phyloP scores from a whole-genome alignment of 2,888 invertebrate genomes.

The Polydrusus tereticollis region DNA sequence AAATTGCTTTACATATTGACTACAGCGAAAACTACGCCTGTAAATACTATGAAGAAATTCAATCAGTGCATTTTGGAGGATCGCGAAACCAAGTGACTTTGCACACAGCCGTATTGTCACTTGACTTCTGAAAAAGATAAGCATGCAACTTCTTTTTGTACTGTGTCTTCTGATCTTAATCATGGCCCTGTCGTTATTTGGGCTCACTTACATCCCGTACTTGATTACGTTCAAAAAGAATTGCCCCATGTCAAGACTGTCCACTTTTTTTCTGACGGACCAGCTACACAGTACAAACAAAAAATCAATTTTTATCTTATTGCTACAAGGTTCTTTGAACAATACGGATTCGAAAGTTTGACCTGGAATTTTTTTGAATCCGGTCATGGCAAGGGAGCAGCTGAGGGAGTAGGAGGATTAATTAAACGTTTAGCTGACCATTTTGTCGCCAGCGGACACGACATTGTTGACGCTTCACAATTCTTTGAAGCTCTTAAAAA shows the following conservation, averaged over 20 bases:
- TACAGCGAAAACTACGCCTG: conserved; percentile 7
- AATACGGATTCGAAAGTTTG: conserved; percentile 5
- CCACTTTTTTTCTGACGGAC: conserved; percentile 18
- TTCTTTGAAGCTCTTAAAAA: neutral
- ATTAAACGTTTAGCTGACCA: conserved; percentile 7
- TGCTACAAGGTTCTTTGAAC: neutral
- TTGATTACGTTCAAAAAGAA: neutral
- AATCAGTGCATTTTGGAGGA: conserved; percentile 16
- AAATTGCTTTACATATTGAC: conserved; percentile 22
- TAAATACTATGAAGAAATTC: conserved; percentile 11
- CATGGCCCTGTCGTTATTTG: conserved; percentile 4
- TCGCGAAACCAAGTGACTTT: conserved; percentile 18
- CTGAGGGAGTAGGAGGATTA: neutral
- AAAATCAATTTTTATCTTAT: conserved; percentile 1
- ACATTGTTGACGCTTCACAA: neutral
- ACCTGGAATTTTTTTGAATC: conserved; percentile 20
- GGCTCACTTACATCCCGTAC: conserved; percentile 4
- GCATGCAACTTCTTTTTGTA: conserved; percentile 5
- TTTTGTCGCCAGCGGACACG: neutral
- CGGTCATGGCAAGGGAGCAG: too few species aligned
- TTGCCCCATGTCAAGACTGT: neutral
- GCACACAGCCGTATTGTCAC: conserved; percentile 15
- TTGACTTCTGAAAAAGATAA: neutral
- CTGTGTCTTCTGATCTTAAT: neutral
- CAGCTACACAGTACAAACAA: too few species aligned